Conservation (phyloP, 2,888 invertebrate species). For the Pantelozetes paolii region DNA sequence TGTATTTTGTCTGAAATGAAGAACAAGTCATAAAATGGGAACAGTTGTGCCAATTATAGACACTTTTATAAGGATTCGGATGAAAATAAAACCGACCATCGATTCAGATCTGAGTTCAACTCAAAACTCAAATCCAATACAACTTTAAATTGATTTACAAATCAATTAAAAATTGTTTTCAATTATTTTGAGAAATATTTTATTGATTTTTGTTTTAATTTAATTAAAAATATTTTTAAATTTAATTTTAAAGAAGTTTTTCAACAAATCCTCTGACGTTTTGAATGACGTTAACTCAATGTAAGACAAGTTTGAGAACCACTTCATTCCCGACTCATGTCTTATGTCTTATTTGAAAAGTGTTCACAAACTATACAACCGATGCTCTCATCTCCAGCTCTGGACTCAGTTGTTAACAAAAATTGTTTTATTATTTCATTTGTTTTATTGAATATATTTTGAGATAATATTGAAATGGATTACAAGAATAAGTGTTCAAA, state of each 20-base stretch:
- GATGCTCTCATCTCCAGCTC: background rate
- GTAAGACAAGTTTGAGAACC: slow-evolving; percentile 19
- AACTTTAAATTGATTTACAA: too few species aligned
- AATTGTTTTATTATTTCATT: background rate
- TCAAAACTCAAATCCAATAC: background rate
- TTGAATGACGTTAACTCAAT: background rate
- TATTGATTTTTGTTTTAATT: too few species aligned
- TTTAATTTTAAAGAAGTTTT: slow-evolving; percentile 4
- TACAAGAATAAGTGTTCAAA: background rate
- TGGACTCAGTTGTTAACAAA: background rate
- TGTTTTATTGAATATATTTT: background rate
- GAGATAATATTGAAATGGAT: slow-evolving; percentile 13
- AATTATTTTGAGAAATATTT: too few species aligned
- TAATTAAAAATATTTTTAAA: background rate
- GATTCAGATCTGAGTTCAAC: background rate
- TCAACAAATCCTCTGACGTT: slow-evolving; percentile 11
- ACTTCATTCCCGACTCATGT: background rate
- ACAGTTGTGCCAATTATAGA: slow-evolving; percentile 16
- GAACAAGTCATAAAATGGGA: slow-evolving; percentile 24
- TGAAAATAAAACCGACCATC: slow-evolving; percentile 29
- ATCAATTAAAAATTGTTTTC: too few species aligned
- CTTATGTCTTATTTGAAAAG: background rate
- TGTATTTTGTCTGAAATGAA: slow-evolving; percentile 27
- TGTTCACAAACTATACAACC: background rate
- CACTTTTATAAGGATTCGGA: background rate